Evolutionary conservation across 2,888 invertebrate genomes (phyloP), one percentile per base, ranked within the genome.

Genomic region (Himalopsyche kuldschensis): DNA sequence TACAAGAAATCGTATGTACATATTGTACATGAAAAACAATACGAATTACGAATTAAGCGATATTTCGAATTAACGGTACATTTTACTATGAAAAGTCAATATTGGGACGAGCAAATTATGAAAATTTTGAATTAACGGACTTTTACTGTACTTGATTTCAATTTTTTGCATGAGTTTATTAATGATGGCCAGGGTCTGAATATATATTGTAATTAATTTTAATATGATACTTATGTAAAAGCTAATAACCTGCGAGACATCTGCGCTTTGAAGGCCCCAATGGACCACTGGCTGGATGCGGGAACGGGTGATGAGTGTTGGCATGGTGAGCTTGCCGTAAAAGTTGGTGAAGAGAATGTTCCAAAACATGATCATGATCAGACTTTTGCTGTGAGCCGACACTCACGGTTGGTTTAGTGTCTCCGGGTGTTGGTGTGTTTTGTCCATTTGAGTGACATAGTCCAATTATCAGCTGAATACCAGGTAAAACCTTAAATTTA

Each of bases 341-440:
- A 83, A 99, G 90, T 90, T 99, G 99, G 90, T 99, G 98, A 83
- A 99, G 90, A 0, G 98, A 98, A 89, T 99, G 99, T 89, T 99
- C 98, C 86, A 99, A 90, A n/a, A 99, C 98, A 89, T 98, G 98
- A 90, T 98, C 98, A 89, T 98, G 98, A 87, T 98, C 98, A 0
- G 93, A 93, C 88, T 94, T 87, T 89, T 87, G 87, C 80, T 87
- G 86, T 31, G 86, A 24, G 86, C 85, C 55, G 88, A 88, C 84
- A 90, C 90, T 63, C 89, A 90, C 90, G 1, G 92, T 91, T 11
- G 92, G 89, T 88, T 91, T 92, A 0, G 90, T 88, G 48, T 89
- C 90, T 85, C 91, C 91, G 4, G 90, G 87, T 63, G 88, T 90
- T 24, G 87, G 87, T 76, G 88, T 90, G 83, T 90, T 91, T 86